phyloP scores from a whole-genome alignment of 2,888 invertebrate genomes.

The Eupithecia pulchellata region DNA sequence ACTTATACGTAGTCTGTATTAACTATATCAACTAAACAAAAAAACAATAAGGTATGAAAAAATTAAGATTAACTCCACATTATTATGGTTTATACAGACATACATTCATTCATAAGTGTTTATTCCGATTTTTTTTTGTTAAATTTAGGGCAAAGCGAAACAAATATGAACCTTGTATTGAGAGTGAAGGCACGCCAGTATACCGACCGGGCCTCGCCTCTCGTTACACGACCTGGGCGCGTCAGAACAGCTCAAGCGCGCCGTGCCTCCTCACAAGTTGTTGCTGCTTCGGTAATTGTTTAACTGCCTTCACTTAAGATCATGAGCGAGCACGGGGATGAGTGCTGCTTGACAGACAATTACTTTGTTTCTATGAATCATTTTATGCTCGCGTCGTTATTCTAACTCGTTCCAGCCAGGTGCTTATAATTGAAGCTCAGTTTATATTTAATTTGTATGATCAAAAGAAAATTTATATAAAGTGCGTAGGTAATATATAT shows the following conservation, averaged over 20 bases:
- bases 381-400: background rate
- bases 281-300: constrained; percentile 40
- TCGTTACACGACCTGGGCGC: constrained; percentile 26
- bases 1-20: background rate
- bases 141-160: no score
- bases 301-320: constrained; percentile 36
- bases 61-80: background rate
- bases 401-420: background rate
- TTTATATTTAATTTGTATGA: constrained; percentile 6
- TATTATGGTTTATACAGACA: no score
- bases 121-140: no score
- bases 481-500: background rate
- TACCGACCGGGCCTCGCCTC: constrained; percentile 13
- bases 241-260: constrained; percentile 33
- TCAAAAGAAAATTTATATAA: background rate
- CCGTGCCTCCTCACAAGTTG: constrained; percentile 32
- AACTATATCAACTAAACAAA: no score
- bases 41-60: background rate
- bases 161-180: no score
- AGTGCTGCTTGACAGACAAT: constrained; percentile 36
- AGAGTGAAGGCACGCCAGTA: constrained; percentile 11
- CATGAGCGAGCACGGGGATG: constrained; percentile 20
- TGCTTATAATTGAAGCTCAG: no score
- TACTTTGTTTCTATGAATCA: constrained; percentile 17
- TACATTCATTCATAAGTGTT: no score